Evolutionary conservation across 2,113 vertebrate species (phyloP), one percentile per base, ranked within the genome.

Genomic region (Gasterosteus nipponicus): DNA sequence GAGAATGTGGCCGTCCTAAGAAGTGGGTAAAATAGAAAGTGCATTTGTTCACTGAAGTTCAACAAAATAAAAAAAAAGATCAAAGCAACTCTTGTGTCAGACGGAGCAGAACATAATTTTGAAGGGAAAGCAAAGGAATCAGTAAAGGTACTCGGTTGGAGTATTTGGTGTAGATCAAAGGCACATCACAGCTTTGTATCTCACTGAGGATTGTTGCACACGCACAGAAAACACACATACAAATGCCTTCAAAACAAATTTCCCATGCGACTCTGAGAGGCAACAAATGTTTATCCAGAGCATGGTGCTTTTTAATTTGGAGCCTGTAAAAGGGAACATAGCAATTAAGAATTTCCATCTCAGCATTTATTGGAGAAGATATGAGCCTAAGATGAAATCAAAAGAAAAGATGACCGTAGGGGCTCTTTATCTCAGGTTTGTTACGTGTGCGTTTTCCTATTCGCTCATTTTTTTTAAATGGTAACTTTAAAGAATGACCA

Each of bases 331-430:
- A 95, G 94, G 94, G 95, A 97, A 95, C 94, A 95, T 94, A 96
- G 95, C 93, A 93, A 92, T 95, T 94, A 93, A 95, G 92, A 95
- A 96, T 90, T 92, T 96, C 93, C 93, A 94, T 94, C 94, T 94
- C 95, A 96, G 86, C 93, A 92, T 96, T 98, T 98, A 98, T 96
- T 97, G 94, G 96, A 93, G 95, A 95, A 95, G 95, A 95, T 93
- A 94, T 94, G 93, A 95, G 94, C 94, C 91, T 90, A 92, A 93
- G 95, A 38, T 38, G 95, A 96, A 95, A 95, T 95, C 95, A 96
- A 95, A 84, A 89, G 93, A 95, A 79, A 89, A 91, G 93, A 80
- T 95, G 93, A 92, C 90, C 94, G 94, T 94, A 69, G 64, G 73
- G 73, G 78, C 22, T 31, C 35, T 71, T 73, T 90, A 93, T 95